These are phyloP conservation scores for Linepithema humile DNA, from an alignment of 1,140 invertebrate species.

Conservation along the genomic window DNA sequence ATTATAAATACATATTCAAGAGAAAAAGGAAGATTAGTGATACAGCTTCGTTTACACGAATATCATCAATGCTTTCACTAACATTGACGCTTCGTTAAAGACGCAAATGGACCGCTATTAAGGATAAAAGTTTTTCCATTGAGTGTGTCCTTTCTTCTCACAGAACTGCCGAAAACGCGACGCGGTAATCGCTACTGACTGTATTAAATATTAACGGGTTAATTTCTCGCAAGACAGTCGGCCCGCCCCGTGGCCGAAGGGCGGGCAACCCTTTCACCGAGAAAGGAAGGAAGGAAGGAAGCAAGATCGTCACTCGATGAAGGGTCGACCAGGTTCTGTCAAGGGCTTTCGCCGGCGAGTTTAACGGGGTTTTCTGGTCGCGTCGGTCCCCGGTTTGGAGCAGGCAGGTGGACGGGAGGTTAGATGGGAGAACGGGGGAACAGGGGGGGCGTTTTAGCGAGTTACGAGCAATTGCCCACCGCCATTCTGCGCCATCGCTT, in stretches of 20 bases:
- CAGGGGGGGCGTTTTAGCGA: slow-evolving; percentile 63
- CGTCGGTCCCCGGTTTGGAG: slow-evolving; percentile 66
- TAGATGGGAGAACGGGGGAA: not conserved
- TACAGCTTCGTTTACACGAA: not conserved
- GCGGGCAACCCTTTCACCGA: slow-evolving; percentile 35
- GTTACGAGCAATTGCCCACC: slow-evolving; percentile 80
- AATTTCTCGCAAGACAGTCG: slow-evolving; percentile 58
- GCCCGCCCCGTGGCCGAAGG: slow-evolving; percentile 1
- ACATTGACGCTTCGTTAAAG: not conserved
- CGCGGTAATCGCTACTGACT: slow-evolving; percentile 39
- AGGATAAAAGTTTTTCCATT: not conserved
- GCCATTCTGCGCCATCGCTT: slow-evolving; percentile 75
- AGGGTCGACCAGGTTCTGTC: slow-evolving; percentile 71
- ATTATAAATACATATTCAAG: not conserved
- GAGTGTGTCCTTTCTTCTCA: not conserved
- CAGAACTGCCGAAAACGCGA: not conserved
- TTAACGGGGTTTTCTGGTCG: slow-evolving; percentile 76
- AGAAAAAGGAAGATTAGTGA: not conserved
- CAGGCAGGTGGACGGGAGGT: slow-evolving; percentile 38
- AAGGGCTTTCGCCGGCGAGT: slow-evolving; percentile 65
- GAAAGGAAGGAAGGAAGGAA: slow-evolving; percentile 41
- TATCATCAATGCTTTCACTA: not conserved
- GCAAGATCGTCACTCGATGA: slow-evolving; percentile 66
- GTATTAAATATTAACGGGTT: slow-evolving; percentile 66
- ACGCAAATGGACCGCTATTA: not conserved